phyloP scores from a whole-genome alignment of 2,113 vertebrate species.

The Mixornis gularis region DNA sequence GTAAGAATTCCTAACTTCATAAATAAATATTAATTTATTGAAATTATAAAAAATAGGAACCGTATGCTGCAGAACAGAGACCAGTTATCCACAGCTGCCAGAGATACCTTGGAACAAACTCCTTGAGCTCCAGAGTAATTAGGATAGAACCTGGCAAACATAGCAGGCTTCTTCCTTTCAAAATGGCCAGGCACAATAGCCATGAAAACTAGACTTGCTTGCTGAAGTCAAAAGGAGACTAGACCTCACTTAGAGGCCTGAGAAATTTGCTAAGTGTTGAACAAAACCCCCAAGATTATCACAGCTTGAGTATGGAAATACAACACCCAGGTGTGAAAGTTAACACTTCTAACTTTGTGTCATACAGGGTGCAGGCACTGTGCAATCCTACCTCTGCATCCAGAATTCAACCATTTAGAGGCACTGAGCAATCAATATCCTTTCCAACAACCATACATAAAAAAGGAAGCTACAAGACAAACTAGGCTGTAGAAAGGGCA shows the following conservation, averaged over 20 bases:
- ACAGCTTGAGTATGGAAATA: background rate
- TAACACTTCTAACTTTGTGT: background rate
- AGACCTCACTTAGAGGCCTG: background rate
- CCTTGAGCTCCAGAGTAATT: background rate
- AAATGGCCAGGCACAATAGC: background rate
- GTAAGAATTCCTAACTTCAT: background rate
- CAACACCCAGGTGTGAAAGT: slow-evolving; percentile 27
- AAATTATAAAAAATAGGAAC: background rate
- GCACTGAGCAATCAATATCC: background rate
- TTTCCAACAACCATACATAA: background rate
- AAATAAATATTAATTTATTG: background rate
- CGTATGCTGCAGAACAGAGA: background rate
- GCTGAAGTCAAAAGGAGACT: background rate
- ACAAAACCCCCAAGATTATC: slow-evolving; percentile 13
- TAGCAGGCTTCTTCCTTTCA: background rate
- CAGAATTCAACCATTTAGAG: background rate
- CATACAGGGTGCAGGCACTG: background rate
- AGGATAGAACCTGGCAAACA: background rate
- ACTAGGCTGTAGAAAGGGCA: background rate
- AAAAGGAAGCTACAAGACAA: background rate
- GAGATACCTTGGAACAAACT: background rate
- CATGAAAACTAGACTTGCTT: background rate
- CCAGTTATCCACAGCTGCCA: background rate
- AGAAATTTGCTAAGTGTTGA: slow-evolving; percentile 2
- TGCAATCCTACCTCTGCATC: background rate